Evolutionary conservation across 2,113 vertebrate species (phyloP).

Genomic region (Leucopternis melanops): DNA sequence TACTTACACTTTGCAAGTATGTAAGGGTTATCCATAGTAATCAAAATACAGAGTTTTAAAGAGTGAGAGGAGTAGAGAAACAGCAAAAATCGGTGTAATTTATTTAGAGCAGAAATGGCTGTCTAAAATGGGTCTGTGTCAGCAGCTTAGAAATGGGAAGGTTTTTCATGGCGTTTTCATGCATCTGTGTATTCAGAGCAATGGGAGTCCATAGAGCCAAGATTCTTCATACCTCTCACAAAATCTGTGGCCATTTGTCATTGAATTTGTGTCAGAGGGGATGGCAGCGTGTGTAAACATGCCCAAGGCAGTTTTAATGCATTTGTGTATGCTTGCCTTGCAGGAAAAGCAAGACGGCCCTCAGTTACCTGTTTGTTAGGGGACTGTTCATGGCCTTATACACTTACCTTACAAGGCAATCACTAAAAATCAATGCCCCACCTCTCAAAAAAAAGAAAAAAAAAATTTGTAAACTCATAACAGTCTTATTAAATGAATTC

Average conservation of each 20-base stretch:
- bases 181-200: neutral
- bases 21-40: rapidly evolving
- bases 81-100: neutral
- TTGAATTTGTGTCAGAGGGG: neutral
- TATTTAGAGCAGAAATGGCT: neutral
- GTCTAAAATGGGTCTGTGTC: neutral
- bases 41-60: neutral
- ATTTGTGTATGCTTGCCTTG: neutral
- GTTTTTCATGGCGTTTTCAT: rapidly evolving
- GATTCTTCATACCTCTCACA: neutral
- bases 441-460: no score
- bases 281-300: neutral
- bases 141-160: neutral
- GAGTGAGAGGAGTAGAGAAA: neutral
- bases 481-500: slow-evolving; percentile 28
- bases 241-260: neutral
- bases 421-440: neutral
- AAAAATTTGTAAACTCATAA: neutral
- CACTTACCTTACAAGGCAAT: neutral
- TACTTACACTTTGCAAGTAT: rapidly evolving
- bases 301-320: neutral
- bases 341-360: neutral
- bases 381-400: neutral
- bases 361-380: neutral
- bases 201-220: rapidly evolving